Base-by-base conservation (phyloP, 2,797 vertebrate genomes). In the Sebastes variabilis region DNA sequence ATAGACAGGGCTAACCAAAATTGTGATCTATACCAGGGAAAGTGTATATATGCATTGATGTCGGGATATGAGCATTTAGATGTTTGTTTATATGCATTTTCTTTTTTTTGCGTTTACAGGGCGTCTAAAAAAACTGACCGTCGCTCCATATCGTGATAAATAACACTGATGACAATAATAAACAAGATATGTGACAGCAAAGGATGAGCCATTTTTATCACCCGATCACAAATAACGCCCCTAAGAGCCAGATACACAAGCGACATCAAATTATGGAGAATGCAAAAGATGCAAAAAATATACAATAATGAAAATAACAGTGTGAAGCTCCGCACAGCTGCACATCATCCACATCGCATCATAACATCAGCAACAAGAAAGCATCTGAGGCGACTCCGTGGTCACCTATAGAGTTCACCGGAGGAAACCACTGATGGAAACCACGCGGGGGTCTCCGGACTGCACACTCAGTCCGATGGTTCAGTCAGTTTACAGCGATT, bases 391-490 rank as follows among this genome's bases (percentile, higher is more conserved):
- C 82, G 85, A 89, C 91, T 91, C 91, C 72, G 18, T 90, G 92
- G 89, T 88, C 91, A 93, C 82, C 79, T 88, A 89, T 85, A 92
- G 91, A 93, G 94, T 95, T 94, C 93, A 94, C 81, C 83, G 88
- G 94, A 91, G 90, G 90, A 87, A 79, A 94, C 93, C 93, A 93
- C 81, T 70, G 79, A 86, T 65, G 81, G 75, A 78, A 84, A 78
- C 32, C 27, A 87, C 85, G 79, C 52, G 87, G 91, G 91, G 92
- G 92, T 81, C 77, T 90, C 81, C 60, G 71, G 71, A 79, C 81
- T 85, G 76, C 85, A 80, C n/a, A 69, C 46, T 72, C 72, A 79
- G 61, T 25, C 56, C 71, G 32, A 36, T n/a, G 56, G 2, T 69
- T 70, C 32, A 13, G 66, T 34, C 29, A 42, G 30, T 67, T 83